Conservation (phyloP, 2,797 vertebrate species). For the Oreochromis grahami region DNA sequence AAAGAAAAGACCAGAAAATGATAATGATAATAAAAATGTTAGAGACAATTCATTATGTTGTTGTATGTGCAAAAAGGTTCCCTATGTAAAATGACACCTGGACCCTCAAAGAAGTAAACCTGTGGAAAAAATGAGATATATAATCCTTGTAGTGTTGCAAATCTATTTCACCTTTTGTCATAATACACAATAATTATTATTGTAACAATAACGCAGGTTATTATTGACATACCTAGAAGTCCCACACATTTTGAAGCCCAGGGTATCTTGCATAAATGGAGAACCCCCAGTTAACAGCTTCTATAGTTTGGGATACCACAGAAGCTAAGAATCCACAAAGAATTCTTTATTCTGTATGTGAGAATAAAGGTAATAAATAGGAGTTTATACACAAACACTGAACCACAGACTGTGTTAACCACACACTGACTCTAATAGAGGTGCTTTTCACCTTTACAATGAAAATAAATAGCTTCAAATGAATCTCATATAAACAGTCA, state of each 20-base stretch:
- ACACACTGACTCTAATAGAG: background rate
- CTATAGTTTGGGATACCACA: background rate
- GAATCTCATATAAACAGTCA: background rate
- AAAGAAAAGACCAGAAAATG: background rate
- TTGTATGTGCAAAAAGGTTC: background rate
- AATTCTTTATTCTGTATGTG: background rate
- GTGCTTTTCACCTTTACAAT: background rate
- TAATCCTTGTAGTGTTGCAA: background rate
- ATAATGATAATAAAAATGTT: background rate
- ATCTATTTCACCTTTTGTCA: background rate
- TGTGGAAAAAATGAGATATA: background rate
- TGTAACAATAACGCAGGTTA: background rate
- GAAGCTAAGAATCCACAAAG: background rate
- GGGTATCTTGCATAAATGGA: background rate
- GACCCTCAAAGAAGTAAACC: background rate
- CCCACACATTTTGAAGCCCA: background rate
- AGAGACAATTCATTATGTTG: background rate
- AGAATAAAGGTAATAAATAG: background rate
- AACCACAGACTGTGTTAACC: background rate
- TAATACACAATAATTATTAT: background rate
- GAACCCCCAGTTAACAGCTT: background rate
- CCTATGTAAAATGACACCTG: background rate
- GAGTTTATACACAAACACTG: background rate
- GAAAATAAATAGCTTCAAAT: constrained; percentile 30
- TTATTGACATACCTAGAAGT: background rate